Conservation (phyloP, 2,888 invertebrate genomes). For the Theretra japonica region DNA sequence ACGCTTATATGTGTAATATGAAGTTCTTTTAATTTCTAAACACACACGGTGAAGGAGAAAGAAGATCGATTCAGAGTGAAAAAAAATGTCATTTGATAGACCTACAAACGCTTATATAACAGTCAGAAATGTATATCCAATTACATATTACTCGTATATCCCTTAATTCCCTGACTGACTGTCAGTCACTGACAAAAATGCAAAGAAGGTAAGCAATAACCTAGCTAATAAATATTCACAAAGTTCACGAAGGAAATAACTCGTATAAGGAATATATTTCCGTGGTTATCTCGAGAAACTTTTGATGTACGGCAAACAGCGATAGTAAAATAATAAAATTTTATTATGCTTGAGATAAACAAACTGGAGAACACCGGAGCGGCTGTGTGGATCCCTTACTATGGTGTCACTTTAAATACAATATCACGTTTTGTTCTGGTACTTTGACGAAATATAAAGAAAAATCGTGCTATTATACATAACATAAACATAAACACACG, state of each 20-base stretch:
- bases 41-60: too few relatives aligned
- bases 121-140: too few relatives aligned
- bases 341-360: conserved; percentile 49
- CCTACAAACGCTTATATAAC: too few relatives aligned
- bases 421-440: too few relatives aligned
- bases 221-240: background rate
- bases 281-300: conserved; percentile 6
- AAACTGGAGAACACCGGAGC: conserved; percentile 26
- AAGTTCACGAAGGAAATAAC: background rate
- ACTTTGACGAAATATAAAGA: too few relatives aligned
- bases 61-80: too few relatives aligned
- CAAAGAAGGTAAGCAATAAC: background rate
- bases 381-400: conserved; percentile 10
- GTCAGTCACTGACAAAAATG: background rate
- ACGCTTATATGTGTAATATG: too few relatives aligned
- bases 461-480: too few relatives aligned
- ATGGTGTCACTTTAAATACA: background rate
- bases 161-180: background rate
- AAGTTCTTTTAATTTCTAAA: too few relatives aligned
- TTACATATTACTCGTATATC: too few relatives aligned
- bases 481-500: too few relatives aligned
- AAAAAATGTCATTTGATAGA: too few relatives aligned
- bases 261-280: conserved; percentile 9
- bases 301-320: conserved; percentile 42
- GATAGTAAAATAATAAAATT: conserved; percentile 51